phyloP scores from a whole-genome alignment of 2,888 invertebrate species.

The Parasteatoda lunata region DNA sequence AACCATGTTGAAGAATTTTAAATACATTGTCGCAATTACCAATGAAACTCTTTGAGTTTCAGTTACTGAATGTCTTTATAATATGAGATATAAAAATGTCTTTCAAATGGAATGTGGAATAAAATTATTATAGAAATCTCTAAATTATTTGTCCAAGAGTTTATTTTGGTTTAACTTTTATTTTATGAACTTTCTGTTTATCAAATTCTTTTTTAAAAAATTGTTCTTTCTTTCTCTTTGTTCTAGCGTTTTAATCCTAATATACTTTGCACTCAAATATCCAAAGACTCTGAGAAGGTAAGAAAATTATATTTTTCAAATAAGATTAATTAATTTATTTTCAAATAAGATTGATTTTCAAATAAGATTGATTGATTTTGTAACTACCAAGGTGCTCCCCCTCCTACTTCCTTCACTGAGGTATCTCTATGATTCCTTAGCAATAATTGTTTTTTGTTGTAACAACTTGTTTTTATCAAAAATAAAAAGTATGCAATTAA shows the following conservation, averaged over 20 bases:
- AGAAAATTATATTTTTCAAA: neutral
- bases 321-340: too few species aligned
- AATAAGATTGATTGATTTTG: too few species aligned
- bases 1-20: too few species aligned
- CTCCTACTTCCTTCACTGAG: too few species aligned
- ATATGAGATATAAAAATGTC: neutral
- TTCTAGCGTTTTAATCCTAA: conserved; percentile 91
- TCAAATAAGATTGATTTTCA: too few species aligned
- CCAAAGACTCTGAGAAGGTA: conserved; percentile 70
- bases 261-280: conserved; percentile 80
- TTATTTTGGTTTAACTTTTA: neutral
- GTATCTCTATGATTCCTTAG: too few species aligned
- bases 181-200: neutral
- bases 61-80: conserved; percentile 14
- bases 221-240: conserved; percentile 49
- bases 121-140: neutral
- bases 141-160: neutral
- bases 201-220: neutral
- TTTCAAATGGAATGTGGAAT: neutral
- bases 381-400: too few species aligned
- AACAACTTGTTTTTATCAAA: too few species aligned
- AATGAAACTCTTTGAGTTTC: too few species aligned
- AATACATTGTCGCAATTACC: too few species aligned
- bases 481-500: too few species aligned
- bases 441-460: too few species aligned